A percentile compares a stretch with the other conserved stretches of the same genome.
Evolutionary conservation across 2,113 vertebrate species (phyloP).

Genomic region (Malurus elegans): DNA sequence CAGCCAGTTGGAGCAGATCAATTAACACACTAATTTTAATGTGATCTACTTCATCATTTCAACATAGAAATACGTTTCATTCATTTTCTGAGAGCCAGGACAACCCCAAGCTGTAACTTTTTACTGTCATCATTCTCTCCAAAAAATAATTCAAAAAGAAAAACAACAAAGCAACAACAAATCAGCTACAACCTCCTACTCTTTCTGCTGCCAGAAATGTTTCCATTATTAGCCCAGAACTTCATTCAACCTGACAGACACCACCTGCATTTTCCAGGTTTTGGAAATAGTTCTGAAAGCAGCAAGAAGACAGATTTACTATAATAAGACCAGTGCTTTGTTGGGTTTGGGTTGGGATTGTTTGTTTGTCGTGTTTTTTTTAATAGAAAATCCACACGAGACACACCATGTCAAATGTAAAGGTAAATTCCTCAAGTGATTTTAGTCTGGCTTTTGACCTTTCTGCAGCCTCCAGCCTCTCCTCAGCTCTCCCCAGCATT

Average conservation of each 20-base stretch:
- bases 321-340: neutral
- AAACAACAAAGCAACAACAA: neutral
- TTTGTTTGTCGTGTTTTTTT: neutral
- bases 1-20: neutral
- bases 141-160: neutral
- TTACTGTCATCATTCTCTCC: neutral
- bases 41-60: neutral
- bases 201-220: neutral
- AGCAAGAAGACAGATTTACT: neutral
- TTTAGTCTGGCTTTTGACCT: constrained; percentile 46
- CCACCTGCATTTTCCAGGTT: neutral
- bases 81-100: neutral
- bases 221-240: neutral
- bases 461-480: neutral
- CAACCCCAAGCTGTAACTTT: neutral
- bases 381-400: neutral
- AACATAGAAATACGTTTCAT: neutral
- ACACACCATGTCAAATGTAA: neutral
- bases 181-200: neutral
- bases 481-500: neutral
- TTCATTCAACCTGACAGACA: neutral
- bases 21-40: neutral
- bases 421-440: constrained; percentile 8
- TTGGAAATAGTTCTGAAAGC: neutral
- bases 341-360: neutral